Percentiles rank a stretch among this genome's conserved stretches.
Evolutionary conservation across 1,140 invertebrate species (phyloP).

Genomic region (Heliothis subflexa): DNA sequence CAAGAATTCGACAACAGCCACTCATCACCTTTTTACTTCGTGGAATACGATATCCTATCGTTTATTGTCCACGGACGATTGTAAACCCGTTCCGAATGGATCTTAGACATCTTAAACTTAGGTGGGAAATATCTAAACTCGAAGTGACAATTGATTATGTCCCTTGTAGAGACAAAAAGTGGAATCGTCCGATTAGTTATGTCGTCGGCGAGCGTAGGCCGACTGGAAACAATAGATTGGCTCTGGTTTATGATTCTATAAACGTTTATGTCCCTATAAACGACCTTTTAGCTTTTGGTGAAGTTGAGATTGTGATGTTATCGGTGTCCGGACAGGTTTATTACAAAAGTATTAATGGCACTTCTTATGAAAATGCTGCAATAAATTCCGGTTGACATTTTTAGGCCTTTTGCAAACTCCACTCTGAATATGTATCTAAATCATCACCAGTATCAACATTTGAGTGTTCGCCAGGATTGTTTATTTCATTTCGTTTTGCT

Average conservation of each 20-base stretch:
- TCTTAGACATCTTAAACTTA: slow-evolving; percentile 68
- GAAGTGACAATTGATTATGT: slow-evolving; percentile 85
- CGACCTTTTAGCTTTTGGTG: slow-evolving; percentile 79
- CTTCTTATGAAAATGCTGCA: slow-evolving; percentile 58
- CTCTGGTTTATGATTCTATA: slow-evolving; percentile 84
- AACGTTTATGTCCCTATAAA: slow-evolving; percentile 85
- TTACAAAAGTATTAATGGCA: slow-evolving; percentile 66
- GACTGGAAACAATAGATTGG: slow-evolving; percentile 81
- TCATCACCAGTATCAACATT: slow-evolving; percentile 25
- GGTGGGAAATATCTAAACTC: slow-evolving; percentile 73
- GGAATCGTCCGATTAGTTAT: slow-evolving; percentile 82
- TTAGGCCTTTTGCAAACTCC: slow-evolving; percentile 53
- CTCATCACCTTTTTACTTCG: slow-evolving; percentile 83
- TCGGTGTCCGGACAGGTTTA: slow-evolving; percentile 76
- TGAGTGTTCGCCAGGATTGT: background rate
- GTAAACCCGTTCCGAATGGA: slow-evolving; percentile 80
- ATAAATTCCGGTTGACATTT: slow-evolving; percentile 45
- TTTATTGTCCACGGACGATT: slow-evolving; percentile 76
- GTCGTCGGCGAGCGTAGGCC: slow-evolving; percentile 76
- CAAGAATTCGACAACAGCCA: slow-evolving; percentile 70
- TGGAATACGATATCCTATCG: slow-evolving; percentile 82
- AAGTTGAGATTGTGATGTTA: slow-evolving; percentile 78
- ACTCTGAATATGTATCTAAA: slow-evolving; percentile 44
- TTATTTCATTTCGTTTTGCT: background rate
- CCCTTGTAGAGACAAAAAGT: slow-evolving; percentile 79